Evolutionary conservation across 2,113 vertebrate genomes (phyloP), one percentile per base, ranked within the genome.

Genomic region (Syrmaticus mikado): DNA sequence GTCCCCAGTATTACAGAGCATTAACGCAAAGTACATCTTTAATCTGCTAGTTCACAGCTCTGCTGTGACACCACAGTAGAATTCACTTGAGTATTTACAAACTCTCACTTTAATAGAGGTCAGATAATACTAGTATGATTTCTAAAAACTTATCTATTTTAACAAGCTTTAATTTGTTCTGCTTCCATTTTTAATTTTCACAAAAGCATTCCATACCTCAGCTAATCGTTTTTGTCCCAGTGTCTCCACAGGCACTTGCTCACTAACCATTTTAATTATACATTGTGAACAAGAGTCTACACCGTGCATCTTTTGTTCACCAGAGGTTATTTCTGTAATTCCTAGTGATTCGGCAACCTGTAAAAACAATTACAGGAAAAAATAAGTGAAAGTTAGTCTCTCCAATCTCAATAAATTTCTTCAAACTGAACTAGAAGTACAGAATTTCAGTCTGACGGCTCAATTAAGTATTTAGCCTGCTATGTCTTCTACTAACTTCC

Each of bases 291-390:
- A 86, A 40, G n/a, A 55, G 22, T 70, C 16, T 43, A 57, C 65
- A 30, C 32, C 8, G 50, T 27, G 64, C 8, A 34, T 24, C 45
- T 74, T 96, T 40, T 27, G 64, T n/a, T 95, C 70, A 93, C 81
- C 75, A 87, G 89, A 77, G 80, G 96, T 71, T 25, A 95, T 90
- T 82, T 95, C 95, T 58, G 95, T 85, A 95, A 98, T 97, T 87
- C 97, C 98, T 48, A 98, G 48, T 4, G 97, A 98, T 94, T 97
- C 96, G 7, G 98, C 98, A 73, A 98, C 97, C 98, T 98, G 82
- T 77, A 73, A 84, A 93, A 94, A 73, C 43, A 83, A 61, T 91
- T 46, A 78, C 0, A 82, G 52, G 32, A 28, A 11, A 71, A 61
- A 19, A n/a, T 32, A 40, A n/a, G 48, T 38, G 46, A 25, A 77